These are phyloP conservation scores for Zaprionus capensis DNA, from an alignment of 1,140 invertebrate genomes.

Conservation along the genomic window DNA sequence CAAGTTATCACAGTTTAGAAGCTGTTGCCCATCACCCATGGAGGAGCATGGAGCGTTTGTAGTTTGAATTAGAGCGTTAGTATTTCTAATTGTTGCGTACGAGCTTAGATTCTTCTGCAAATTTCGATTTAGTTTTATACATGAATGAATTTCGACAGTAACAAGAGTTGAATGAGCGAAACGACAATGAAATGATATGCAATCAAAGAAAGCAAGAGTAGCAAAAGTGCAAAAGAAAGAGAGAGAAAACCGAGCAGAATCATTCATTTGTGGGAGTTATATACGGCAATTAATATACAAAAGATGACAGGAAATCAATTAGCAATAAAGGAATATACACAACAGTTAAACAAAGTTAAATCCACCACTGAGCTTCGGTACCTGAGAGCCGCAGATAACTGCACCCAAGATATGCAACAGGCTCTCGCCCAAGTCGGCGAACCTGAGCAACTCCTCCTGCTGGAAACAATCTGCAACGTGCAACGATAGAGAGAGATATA, in stretches of 20 bases:
- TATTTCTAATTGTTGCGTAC: slow-evolving; percentile 66
- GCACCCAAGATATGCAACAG: slow-evolving; percentile 87
- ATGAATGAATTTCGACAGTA: not conserved
- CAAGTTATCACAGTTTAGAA: slow-evolving; percentile 84
- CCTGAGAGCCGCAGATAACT: slow-evolving; percentile 87
- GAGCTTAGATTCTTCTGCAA: slow-evolving; percentile 78
- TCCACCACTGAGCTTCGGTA: slow-evolving; percentile 68
- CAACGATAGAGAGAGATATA: not conserved
- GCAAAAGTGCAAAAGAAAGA: slow-evolving; percentile 25
- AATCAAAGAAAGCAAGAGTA: slow-evolving; percentile 29
- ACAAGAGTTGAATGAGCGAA: slow-evolving; percentile 50
- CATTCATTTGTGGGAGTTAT: slow-evolving; percentile 13
- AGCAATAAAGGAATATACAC: slow-evolving; percentile 6
- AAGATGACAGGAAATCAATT: slow-evolving; percentile 5
- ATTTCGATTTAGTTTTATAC: slow-evolving; percentile 41
- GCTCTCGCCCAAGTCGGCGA: slow-evolving; percentile 83
- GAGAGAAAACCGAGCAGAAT: slow-evolving; percentile 11
- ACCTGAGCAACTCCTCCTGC: slow-evolving; percentile 83
- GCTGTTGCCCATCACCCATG: slow-evolving; percentile 71
- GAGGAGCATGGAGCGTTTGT: slow-evolving; percentile 63
- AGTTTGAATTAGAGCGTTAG: slow-evolving; percentile 76
- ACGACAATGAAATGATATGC: slow-evolving; percentile 44
- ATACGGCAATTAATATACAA: slow-evolving; percentile 16
- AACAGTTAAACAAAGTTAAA: not conserved
- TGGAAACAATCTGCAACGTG: slow-evolving; percentile 86